These are phyloP conservation scores for Psittacula derbiana DNA, from an alignment of 2,797 vertebrate genomes.

Conservation along the genomic window DNA sequence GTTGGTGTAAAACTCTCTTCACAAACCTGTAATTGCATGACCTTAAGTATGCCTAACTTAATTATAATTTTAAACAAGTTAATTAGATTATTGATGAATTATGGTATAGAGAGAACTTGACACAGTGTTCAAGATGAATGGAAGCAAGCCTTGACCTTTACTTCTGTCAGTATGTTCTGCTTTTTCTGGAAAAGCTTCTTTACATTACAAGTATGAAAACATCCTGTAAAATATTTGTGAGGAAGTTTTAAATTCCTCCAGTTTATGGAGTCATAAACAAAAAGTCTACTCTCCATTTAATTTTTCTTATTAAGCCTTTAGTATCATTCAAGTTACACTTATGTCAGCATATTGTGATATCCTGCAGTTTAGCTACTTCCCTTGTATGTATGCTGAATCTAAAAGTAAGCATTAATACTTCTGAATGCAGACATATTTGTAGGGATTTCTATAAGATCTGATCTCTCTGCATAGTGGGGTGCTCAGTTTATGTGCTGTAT, in stretches of 20 bases:
- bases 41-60: conserved; percentile 41
- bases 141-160: conserved; percentile 16
- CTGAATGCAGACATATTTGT: neutral
- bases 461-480: neutral
- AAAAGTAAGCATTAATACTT: neutral
- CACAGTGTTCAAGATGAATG: neutral
- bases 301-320: neutral
- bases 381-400: neutral
- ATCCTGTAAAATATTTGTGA: neutral
- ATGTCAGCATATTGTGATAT: neutral
- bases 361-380: neutral
- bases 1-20: conserved; percentile 43
- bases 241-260: neutral
- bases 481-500: neutral
- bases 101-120: neutral
- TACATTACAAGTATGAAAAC: neutral
- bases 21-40: conserved; percentile 29
- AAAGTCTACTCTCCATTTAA: neutral
- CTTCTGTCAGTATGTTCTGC: neutral
- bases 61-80: conserved; percentile 47
- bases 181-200: neutral
- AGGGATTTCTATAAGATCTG: neutral
- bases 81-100: conserved; percentile 66
- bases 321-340: neutral
- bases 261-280: neutral